Evolutionary conservation across 37 sponge, comb jelly and placozoan species (phyloP), one percentile per base, ranked within the genome.

Genomic region (Cliona cf. orientalis): DNA sequence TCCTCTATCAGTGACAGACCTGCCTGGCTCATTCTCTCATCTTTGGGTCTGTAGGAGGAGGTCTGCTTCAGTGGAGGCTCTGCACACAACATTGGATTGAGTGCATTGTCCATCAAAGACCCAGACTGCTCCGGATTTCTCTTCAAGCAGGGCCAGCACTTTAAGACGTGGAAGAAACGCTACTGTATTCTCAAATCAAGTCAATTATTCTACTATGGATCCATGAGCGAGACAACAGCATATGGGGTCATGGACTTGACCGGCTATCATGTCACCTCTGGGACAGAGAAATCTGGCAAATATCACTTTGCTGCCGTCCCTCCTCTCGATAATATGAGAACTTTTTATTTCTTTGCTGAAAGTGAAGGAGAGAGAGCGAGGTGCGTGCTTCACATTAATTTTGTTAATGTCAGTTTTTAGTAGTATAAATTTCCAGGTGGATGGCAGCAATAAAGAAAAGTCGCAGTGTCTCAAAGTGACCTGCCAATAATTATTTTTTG

Each of bases 51-150:
- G 34, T 32, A 3, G 58, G 7, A 57, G 11, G 75, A 63, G 5
- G 67, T 59, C 3, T 74, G 80, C 59, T 66, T 68, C n/a, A n/a
- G n/a, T n/a, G n/a, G n/a, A 63, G 58, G 66, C 1, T 22, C 81
- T 45, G 87, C 87, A 5, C 87, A 80, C n/a, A 87, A 87, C 65
- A 75, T 87, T 11, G 65, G 80, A 2, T 31, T 80, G 32, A 78
- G 80, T 72, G 87, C 87, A 0, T 64, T 87, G 25, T 69, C 80
- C 32, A 87, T 87, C 60, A 78, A 70, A 34, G 67, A 80, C 53
- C 80, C 87, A 1, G 87, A 78, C 42, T 87, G 87, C 44, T 75
- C 72, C 44, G 87, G 87, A 22, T 80, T 78, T 53, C 73, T 87
- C 45, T 57, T 33, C 81, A 87, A 87, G 53, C 74, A 80, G 40